Base-by-base conservation (phyloP, 2,113 vertebrate genomes). In the Toxotes chatareus region DNA sequence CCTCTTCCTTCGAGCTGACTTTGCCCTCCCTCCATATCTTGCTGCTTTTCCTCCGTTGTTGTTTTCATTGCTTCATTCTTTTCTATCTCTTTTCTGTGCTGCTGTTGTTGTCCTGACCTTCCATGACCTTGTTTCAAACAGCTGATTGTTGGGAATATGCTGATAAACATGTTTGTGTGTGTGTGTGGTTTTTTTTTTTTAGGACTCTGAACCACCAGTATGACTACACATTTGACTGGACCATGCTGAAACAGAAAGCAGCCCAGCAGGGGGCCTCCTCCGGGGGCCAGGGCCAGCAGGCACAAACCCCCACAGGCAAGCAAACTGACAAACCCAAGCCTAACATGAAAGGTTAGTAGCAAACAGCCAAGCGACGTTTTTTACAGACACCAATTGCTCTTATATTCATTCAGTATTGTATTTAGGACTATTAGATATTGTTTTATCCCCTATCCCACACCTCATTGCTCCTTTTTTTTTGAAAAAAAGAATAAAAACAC, bases 301-400 rank as follows among this genome's bases (percentile, higher is more conserved):
- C 97, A 96, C 97, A 98, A 97, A 99, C 98, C 96, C 98, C 98
- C 96, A 99, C 98, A 99, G 98, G 98, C 98, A 99, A 99, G 98
- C 98, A 99, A 99, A 99, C 97, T 99, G 98, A 99, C 97, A 99
- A 99, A 99, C 97, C 98, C 98, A 99, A 99, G 98, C 98, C 97
- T 99, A 99, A 99, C 97, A 97, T 99, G 97, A 99, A 99, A 99
- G 98, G 98, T 99, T 99, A 99, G 98, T 99, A 98, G 97, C 97
- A 97, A 99, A 99, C 97, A 98, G 96, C 97, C 97, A 98, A 99
- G 97, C 95, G 98, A 99, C 98, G 97, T 98, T 95, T 94, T 93
- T 89, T 93, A 91, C 84, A 88, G 95, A 95, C 94, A 89, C 94
- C 93, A 95, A 95, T 95, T 94, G 93, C 92, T 93, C 75, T 84